phyloP scores from a whole-genome alignment of 2,888 invertebrate genomes.

The Pyralis farinalis region DNA sequence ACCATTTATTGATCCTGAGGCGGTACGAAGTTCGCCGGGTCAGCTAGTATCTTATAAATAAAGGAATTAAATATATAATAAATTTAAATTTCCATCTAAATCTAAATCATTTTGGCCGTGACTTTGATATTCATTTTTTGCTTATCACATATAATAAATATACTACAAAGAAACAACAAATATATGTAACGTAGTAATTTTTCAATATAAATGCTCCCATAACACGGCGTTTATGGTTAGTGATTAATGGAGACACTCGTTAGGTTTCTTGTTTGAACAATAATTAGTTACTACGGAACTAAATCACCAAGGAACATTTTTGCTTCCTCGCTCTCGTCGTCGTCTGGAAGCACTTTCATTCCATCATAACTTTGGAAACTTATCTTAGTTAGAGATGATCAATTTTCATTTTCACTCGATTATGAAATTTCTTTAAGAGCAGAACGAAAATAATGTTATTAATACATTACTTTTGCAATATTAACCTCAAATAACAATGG shows the following conservation, averaged over 20 bases:
- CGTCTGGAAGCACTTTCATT: slow-evolving; percentile 51
- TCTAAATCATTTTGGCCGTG: too few species aligned
- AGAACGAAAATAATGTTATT: slow-evolving; percentile 6
- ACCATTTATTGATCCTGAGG: too few species aligned
- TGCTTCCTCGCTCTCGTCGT: slow-evolving; percentile 31
- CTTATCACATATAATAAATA: too few species aligned
- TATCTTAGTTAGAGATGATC: slow-evolving; percentile 74
- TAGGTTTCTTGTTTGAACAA: slow-evolving; percentile 56
- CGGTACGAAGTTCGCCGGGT: too few species aligned
- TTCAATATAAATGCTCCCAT: background rate
- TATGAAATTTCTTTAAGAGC: slow-evolving; percentile 40
- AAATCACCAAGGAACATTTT: slow-evolving; percentile 55
- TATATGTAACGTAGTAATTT: too few species aligned
- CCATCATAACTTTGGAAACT: slow-evolving; percentile 72
- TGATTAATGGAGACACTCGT: slow-evolving; percentile 4
- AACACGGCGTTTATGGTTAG: slow-evolving; percentile 1
- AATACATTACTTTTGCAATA: background rate
- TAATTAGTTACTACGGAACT: slow-evolving; percentile 54
- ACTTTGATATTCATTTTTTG: too few species aligned
- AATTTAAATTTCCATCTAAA: too few species aligned
- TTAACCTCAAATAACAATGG: background rate
- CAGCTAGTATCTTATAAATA: too few species aligned
- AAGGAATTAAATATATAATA: too few species aligned
- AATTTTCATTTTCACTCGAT: slow-evolving; percentile 74
- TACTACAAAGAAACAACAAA: too few species aligned